Evolutionary conservation across 2,113 vertebrate species (phyloP), one percentile per base, ranked within the genome.

Genomic region (Syrrhaptes paradoxus): DNA sequence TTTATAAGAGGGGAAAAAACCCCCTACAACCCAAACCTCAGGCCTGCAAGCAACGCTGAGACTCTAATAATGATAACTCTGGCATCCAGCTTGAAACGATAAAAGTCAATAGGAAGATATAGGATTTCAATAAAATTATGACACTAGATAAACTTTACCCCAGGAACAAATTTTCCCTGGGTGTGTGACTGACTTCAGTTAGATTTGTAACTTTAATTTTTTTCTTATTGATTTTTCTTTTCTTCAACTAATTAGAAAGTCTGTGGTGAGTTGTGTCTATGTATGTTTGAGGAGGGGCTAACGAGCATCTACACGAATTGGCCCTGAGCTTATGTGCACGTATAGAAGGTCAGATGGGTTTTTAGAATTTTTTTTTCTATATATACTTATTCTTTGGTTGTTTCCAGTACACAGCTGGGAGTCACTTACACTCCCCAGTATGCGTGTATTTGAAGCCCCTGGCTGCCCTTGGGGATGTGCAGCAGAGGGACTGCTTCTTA

Each of bases 71-170:
- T 93, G 97, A 97, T 93, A 95, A 96, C 96, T 97, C 89, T 82
- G 51, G 96, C 94, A 94, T 96, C 97, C 94, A 92, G 97, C 97
- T 96, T 46, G 31, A 90, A 95, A 95, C 96, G 52, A 96, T 98
- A 98, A 98, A 98, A 98, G 98, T 98, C 98, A 97, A 97, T 97
- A 86, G 97, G 95, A 98, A 98, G 98, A 98, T 97, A 97, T 92
- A 98, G 97, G 97, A 97, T 98, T 98, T 98, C 98, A 98, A 98
- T 98, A 98, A 98, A 97, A 97, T 98, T 97, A 97, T 97, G 98
- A 97, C 98, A 98, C 95, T 92, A 93, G 73, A 97, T 98, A 98
- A 98, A 97, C 98, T 97, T 98, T 97, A 97, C 97, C 72, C 72
- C 87, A 91, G 97, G 98, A 98, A 97, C 97, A 97, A 61, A 95